A percentile compares a stretch with the other conserved stretches of the same genome.
Conservation (phyloP, 1,140 invertebrate genomes). For the Cyclargus thomasi region DNA sequence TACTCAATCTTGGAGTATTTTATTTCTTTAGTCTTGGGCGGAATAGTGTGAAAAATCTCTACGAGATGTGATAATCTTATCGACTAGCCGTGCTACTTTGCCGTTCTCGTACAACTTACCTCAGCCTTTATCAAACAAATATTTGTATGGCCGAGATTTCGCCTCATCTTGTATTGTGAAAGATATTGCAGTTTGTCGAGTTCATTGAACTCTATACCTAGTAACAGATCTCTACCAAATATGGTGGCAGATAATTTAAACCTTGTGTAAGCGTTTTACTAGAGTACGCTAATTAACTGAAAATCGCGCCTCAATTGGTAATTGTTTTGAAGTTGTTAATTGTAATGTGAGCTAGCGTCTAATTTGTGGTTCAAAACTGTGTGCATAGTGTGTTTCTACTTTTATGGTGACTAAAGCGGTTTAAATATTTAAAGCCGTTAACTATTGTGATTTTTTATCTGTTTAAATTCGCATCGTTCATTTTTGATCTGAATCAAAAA, state of each 20-base stretch:
- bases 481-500: too few species aligned
- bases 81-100: slow-evolving; percentile 38
- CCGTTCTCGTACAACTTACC: slow-evolving; percentile 23
- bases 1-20: too few species aligned
- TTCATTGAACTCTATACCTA: slow-evolving; percentile 32
- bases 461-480: too few species aligned
- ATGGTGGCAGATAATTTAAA: slow-evolving; percentile 28
- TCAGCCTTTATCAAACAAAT: slow-evolving; percentile 50
- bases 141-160: slow-evolving; percentile 60
- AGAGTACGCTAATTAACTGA: slow-evolving; percentile 46
- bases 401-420: too few species aligned
- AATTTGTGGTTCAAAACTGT: slow-evolving; percentile 34
- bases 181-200: slow-evolving; percentile 20
- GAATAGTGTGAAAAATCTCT: slow-evolving; percentile 11
- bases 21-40: neutral
- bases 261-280: slow-evolving; percentile 44
- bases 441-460: too few species aligned
- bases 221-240: neutral
- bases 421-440: too few species aligned
- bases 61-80: slow-evolving; percentile 22
- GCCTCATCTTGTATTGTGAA: slow-evolving; percentile 29
- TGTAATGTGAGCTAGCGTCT: slow-evolving; percentile 37
- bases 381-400: neutral
- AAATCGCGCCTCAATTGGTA: slow-evolving; percentile 51
- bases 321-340: slow-evolving; percentile 62